Conservation (phyloP, 1,140 invertebrate genomes). For the silkworm (Bombyx mori) region DNA sequence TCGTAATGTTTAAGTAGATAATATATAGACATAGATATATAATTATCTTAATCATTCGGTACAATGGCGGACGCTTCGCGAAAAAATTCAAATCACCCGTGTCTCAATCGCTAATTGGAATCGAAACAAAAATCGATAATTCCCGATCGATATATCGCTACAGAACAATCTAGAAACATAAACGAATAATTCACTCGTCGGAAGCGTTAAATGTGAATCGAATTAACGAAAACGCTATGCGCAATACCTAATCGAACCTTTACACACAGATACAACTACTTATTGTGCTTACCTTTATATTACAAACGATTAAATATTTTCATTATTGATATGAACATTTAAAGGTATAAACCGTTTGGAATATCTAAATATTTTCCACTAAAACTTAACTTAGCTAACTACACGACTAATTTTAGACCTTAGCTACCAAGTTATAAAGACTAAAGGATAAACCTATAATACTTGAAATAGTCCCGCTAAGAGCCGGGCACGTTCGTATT, state of each 20-base stretch:
- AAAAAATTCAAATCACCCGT: no score
- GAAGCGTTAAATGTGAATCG: background rate
- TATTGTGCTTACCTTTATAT: conserved; percentile 63
- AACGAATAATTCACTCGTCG: background rate
- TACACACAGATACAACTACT: conserved; percentile 55
- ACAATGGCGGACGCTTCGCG: no score
- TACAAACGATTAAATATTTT: conserved; percentile 64
- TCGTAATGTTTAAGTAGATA: no score
- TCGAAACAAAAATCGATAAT: background rate
- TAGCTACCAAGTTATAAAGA: conserved; percentile 38
- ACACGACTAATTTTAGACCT: conserved; percentile 49
- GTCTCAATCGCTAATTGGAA: no score
- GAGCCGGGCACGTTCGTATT: conserved; percentile 49
- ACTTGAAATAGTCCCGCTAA: conserved; percentile 59
- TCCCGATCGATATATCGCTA: conserved; percentile 1
- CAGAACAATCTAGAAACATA: background rate
- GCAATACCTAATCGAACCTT: conserved; percentile 32
- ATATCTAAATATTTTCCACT: conserved; percentile 18
- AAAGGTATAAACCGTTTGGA: conserved; percentile 50
- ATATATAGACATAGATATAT: no score
- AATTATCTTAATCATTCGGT: no score
- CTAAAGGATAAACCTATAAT: conserved; percentile 54
- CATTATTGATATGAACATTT: conserved; percentile 70
- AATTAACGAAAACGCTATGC: conserved; percentile 49
- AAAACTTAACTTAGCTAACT: conserved; percentile 8